Base-by-base conservation (phyloP, 1,140 invertebrate genomes). In the Psix sp. region DNA sequence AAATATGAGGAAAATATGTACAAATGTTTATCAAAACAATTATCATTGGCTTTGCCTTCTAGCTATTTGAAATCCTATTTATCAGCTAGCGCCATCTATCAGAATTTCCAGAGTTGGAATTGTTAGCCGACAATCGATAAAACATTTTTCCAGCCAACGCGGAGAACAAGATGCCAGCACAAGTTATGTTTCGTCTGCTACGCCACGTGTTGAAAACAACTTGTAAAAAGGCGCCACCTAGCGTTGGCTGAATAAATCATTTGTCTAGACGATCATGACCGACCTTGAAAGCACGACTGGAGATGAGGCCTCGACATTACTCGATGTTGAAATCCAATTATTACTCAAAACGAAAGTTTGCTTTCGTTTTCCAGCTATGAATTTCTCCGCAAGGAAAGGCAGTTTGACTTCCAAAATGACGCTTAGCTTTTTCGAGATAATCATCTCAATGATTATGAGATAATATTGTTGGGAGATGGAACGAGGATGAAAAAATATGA, bases 241-340 rank as follows among this genome's bases (percentile, higher is more conserved):
- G 26, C 42, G 59, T 33, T 15, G 5, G 13, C 5, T 29, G 0
- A 11, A 3, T 6, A 13, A 59, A 48, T 40, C 39, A 60, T 13
- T 11, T 66, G 74, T 77, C 74, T 66, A 62, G 59, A 73, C 72
- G 74, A 81, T 73, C 63, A 67, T 77, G 49, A 80, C 74, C 80
- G 83, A 84, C 83, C 84, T 86, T 85, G 83, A 84, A 84, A 80
- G 59, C 54, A 72, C 66, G 78, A 82, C 74, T 52, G 77, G 77
- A 77, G 77, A 82, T 79, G 82, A 83, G 82, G 77, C 78, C 78
- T 85, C 66, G 72, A 74, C 73, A 56, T 77, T 79, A 81, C 74
- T 71, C 77, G 79, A 74, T 76, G 77, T 49, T 51, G 16, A 68
- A 65, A 36, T 29, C 16, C 16, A 10, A 24, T 45, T 15, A 38